Base-by-base conservation (phyloP, 1,140 invertebrate genomes). In the Battus philenor region DNA sequence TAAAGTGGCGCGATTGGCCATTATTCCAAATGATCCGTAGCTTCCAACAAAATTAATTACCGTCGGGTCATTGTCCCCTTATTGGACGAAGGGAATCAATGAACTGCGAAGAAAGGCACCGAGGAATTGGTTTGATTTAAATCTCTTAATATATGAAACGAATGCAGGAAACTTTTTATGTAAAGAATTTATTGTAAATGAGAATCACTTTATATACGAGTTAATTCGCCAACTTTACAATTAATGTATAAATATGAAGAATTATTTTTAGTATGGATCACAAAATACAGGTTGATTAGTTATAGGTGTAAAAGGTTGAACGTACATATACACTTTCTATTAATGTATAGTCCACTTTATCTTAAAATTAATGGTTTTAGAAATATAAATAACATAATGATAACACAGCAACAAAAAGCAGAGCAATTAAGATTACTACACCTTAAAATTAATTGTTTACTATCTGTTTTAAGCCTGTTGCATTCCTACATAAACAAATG, bases 1-100 rank as follows among this genome's bases (percentile, higher is more conserved):
- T 39, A 39, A 39, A 39, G 36, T 39, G 36, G 18, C 36, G 22
- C 36, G 36, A 39, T 39, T 39, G 36, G 36, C 36, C 17, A 39
- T 39, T 39, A 39, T 39, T 26, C 36, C 20, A 26, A 39, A 39
- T 39, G 36, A 39, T 39, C 36, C 36, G 36, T 24, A 24, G 36
- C 36, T 26, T 39, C 20, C 11, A 39, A 26, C 36, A 26, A 26
- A 39, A 39, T 39, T 39, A 39, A 39, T 39, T 39, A 39, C 36
- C 18, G 22, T 15, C 1, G 20, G 36, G 36, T 39, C 36, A 39
- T 26, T 26, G 36, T 39, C 36, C 36, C 13, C 36, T 13, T 3
- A 13, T 32, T 20, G 34, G 3, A 24, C 18, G 33, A 9, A 9
- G 36, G 22, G 36, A 39, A 39, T 39, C 36, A 39, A 39, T 39